Evolutionary conservation across 2,888 invertebrate genomes (phyloP).

Genomic region (Acronicta aceris): DNA sequence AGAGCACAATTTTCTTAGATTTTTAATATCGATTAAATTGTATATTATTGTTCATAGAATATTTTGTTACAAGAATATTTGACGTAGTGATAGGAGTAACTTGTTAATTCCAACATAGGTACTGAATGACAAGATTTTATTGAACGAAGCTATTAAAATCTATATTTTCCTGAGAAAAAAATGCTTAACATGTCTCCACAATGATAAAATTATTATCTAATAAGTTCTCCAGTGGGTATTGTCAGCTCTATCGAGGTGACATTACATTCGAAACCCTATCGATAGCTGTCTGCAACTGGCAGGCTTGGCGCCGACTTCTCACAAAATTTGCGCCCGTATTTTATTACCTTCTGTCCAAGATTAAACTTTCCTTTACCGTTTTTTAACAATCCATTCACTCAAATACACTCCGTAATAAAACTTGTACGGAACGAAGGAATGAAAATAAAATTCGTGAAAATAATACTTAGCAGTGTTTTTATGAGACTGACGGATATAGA

Average conservation of each 20-base stretch:
- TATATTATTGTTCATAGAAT: too few relatives aligned
- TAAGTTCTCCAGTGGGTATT: slow-evolving; percentile 31
- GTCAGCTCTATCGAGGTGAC: slow-evolving; percentile 67
- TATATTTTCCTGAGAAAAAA: not conserved
- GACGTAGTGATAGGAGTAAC: too few relatives aligned
- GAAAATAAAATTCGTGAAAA: slow-evolving; percentile 58
- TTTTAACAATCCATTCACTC: slow-evolving; percentile 74
- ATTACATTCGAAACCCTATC: slow-evolving; percentile 80
- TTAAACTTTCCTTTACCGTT: slow-evolving; percentile 81
- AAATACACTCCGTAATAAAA: slow-evolving; percentile 68
- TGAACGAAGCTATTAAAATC: too few relatives aligned
- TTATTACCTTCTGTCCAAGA: slow-evolving; percentile 87
- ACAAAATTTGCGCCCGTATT: slow-evolving; percentile 85
- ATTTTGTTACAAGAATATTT: too few relatives aligned
- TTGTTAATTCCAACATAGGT: too few relatives aligned
- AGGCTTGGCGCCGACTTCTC: slow-evolving; percentile 84
- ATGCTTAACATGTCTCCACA: too few relatives aligned
- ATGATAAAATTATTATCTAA: not conserved
- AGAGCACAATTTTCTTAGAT: too few relatives aligned
- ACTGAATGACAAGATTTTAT: too few relatives aligned
- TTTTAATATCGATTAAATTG: too few relatives aligned
- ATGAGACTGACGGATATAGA: slow-evolving; percentile 24
- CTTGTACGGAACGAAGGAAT: slow-evolving; percentile 54
- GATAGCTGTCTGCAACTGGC: slow-evolving; percentile 87
- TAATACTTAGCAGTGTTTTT: slow-evolving; percentile 33